Evolutionary conservation across 2,797 vertebrate species (phyloP), one percentile per base, ranked within the genome.

Genomic region (Sitta carolinensis): DNA sequence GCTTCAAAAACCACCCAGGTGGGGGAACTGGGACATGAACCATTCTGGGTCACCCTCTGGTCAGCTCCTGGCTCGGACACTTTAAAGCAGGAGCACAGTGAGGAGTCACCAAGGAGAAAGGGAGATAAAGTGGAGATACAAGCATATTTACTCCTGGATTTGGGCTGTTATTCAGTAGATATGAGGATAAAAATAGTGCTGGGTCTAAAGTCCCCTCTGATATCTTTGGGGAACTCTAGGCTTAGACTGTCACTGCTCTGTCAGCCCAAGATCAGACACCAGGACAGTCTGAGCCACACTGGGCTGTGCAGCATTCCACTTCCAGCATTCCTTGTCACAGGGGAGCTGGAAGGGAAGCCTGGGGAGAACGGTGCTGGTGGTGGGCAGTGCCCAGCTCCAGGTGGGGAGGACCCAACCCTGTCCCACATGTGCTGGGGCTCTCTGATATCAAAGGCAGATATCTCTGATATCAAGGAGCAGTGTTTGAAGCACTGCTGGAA

Each of bases 101-200:
- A 69, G 32, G 13, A 50, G 34, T 3, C 5, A 16, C 6, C 7
- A 26, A 22, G n/a, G 50, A 26, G 3, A 43, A 21, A 20, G 29
- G 45, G 45, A 80, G 32, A 26, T 3, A 9, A 19, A 13, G 25
- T 1, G 25, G 66, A 30, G 78, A 43, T 5, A 3, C 2, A 1
- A 20, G 4, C 5, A 4, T 1, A 5, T n/a, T 76, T 25, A 11
- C 18, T 40, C 11, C 32, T 54, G 72, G 32, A 5, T 4, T 13
- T 30, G 16, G 32, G 52, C 0, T 40, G 10, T 2, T 26, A 1
- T 13, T 54, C 42, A 23, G n/a, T 7, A 29, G 32, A 5, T n/a
- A 7, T 1, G 9, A 22, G 9, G 32, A 54, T 5, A 17, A 45
- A 45, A 67, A 27, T 4, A n/a, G 26, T 21, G 7, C 57, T 50